Evolutionary conservation across 1,140 invertebrate species (phyloP), one percentile per base, ranked within the genome.

Genomic region (Leptinotarsa lineolata): DNA sequence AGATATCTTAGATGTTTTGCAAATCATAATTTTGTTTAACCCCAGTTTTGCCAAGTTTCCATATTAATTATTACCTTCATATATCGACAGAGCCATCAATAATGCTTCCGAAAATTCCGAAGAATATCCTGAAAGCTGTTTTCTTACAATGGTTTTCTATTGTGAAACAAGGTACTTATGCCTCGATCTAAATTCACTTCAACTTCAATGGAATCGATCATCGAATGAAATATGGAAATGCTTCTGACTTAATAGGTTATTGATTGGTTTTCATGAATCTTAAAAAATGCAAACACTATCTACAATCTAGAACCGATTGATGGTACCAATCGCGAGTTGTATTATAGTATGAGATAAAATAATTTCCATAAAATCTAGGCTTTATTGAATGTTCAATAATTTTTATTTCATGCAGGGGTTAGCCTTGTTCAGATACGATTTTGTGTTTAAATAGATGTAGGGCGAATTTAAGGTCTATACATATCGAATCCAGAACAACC

Each of bases 261-360:
- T 54, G 48, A 54, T 54, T 54, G n/a, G 30, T 18, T 54, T 54
- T 18, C 48, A 54, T 54, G 48, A 54, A 16, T 54, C 48, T n/a
- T 15, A 54, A 54, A 54, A 54, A 54, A 54, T 16, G 48, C 30
- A 39, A 54, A 54, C 48, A 54, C 48, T 54, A 54, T 54, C 48
- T 54, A 54, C n/a, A 13, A 54, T 54, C 48, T 54, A 54, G 15
- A 54, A 54, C 48, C 16, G 61, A 22, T 64, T 64, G 61, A 13
- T 30, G 61, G 61, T 64, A 64, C 61, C 61, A 64, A 64, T 64
- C 61, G 21, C 61, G 61, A 30, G 12, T 21, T 64, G 24, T 64
- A 64, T 24, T 64, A 22, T 64, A 54, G 48, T 54, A 30, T 30
- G 21, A 16, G 61, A 64, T 64, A 16, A 64, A 64, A 21, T 64